These are phyloP conservation scores for Eupeodes luniger DNA, from an alignment of 2,888 invertebrate species.

Conservation along the genomic window DNA sequence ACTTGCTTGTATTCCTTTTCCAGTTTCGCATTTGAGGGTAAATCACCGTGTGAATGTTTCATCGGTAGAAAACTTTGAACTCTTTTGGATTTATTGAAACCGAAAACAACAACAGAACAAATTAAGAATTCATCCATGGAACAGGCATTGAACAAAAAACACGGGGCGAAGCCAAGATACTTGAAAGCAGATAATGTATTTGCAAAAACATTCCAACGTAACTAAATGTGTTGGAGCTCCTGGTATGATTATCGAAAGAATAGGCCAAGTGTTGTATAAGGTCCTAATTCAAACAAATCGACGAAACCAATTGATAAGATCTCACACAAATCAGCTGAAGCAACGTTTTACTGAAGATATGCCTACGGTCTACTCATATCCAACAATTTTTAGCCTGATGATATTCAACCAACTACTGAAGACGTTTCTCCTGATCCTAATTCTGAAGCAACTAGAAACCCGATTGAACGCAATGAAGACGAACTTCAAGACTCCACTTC, in stretches of 20 bases:
- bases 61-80: slow-evolving; percentile 1
- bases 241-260: not conserved
- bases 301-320: not conserved
- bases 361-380: too few species aligned
- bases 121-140: not conserved
- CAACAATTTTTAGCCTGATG: too few species aligned
- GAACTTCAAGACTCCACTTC: too few species aligned
- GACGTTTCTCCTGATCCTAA: too few species aligned
- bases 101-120: not conserved
- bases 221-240: not conserved
- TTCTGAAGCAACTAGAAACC: too few species aligned
- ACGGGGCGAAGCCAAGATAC: not conserved
- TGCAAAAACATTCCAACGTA: not conserved
- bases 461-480: too few species aligned
- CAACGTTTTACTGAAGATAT: not conserved
- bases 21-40: slow-evolving; percentile 6
- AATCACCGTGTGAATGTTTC: slow-evolving; percentile 17
- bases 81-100: slow-evolving; percentile 3
- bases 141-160: slow-evolving; percentile 5
- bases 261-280: not conserved
- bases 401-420: too few species aligned
- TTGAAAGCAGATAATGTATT: not conserved
- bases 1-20: not conserved
- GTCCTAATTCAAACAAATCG: not conserved
- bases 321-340: not conserved